Base-by-base conservation (phyloP, 92 coral and sea anemone genomes). In the Epizoanthus scotinus region DNA sequence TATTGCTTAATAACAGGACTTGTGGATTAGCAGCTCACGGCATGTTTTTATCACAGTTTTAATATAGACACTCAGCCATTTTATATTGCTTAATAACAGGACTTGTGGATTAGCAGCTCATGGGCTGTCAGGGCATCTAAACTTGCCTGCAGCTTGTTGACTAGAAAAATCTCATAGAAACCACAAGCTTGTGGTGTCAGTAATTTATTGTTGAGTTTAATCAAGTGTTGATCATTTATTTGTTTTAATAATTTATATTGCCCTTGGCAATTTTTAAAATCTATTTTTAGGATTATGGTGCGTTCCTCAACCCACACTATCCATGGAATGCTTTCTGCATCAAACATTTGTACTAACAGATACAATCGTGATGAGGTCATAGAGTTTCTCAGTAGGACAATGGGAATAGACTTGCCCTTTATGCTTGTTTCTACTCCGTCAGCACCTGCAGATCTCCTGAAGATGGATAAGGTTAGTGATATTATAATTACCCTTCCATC, bases 401-500 rank as follows among this genome's bases (percentile, higher is more conserved):
- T 87, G 68, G 94, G 82, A 17, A 66, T 92, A 25, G 71, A 78
- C 18, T 63, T 82, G 9, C 83, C 95, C 21, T 67, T 93, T 5
- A 89, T 82, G 65, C 84, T 86, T 19, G 78, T 95, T 56, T 78
- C 85, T 9, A 63, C 85, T 52, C 90, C 93, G 20, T 83, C 97
- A 57, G 98, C 94, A 68, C 95, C 92, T 8, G 71, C 91, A 58
- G 95, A 91, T 47, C 90, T 95, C 18, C 84, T 95, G 20, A 93
- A 89, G 86, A 90, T 95, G 78, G 99, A 95, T 63, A 88, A 89
- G 90, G 99, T 95, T 62, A 36, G 83, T 40, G 56, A 24, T 42
- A 31, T 31, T 31, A 31, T 31, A 31, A 1, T 42, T 42, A 42
- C 50, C 12, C 50, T 42, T 12, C 50, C 4, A 1, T 31, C 36